Base-by-base conservation (phyloP, 53 echinoderm and acorn worm species). In the Antedon mediterranea region DNA sequence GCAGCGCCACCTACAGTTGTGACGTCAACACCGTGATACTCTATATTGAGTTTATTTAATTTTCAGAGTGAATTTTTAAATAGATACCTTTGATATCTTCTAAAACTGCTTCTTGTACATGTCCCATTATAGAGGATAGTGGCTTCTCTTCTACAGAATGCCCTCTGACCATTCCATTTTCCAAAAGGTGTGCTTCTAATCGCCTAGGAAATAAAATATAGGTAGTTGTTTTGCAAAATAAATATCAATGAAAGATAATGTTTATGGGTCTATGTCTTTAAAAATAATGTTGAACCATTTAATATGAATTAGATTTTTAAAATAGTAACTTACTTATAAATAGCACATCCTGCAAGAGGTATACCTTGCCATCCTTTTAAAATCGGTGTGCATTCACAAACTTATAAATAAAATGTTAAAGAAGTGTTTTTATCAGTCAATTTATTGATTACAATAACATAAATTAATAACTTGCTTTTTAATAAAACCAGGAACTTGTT, bases 321-420 rank as follows among this genome's bases (percentile, higher is more conserved):
- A 76, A 28, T 43, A 31, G 29, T 33, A 71, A 81, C 91, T 87
- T 84, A 97, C 97, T 81, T 92, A 82, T 97, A 92, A 30, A 97
- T 87, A 29, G 88, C 92, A 72, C 77, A 83, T 29, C 84, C 92
- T 78, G 85, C 97, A 28, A 97, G 84, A 31, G 92, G 89, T 23
- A 92, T 77, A 28, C 92, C 85, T 71, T 92, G 89, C 30, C 92
- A 86, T 7, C 84, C 97, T 71, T 90, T 97, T 14, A 97, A 88
- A 57, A 97, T 92, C 34, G 97, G 97, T 30, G 83, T 87, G 20
- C 92, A 92, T 82, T 92, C 97, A 97, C 83, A 97, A 33, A 97
- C 77, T 80, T 90, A 81, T 31, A 15, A 20, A 31, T 0, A 43
- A 77, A n/a, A n/a, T n/a, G n/a, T n/a, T n/a, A n/a, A n/a, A n/a